Conservation (phyloP, 2,888 invertebrate genomes). For the Esperia sulphurella region DNA sequence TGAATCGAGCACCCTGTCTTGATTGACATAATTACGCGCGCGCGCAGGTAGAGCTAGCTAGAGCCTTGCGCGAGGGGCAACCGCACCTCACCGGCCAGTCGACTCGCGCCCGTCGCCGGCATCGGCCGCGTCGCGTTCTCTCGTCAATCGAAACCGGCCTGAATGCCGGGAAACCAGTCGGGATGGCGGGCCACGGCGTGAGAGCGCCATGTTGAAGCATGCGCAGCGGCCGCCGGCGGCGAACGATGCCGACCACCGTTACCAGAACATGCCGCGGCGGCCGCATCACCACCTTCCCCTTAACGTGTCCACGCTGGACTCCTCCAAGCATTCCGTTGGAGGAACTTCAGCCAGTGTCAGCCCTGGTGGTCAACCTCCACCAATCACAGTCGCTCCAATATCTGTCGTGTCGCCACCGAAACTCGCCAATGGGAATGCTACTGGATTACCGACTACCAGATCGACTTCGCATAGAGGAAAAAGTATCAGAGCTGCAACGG, state of each 20-base stretch:
- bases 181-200: conserved; percentile 61
- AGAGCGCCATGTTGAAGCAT: conserved; percentile 85
- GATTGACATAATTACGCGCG: conserved; percentile 63
- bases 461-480: conserved; percentile 50
- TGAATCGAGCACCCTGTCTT: conserved; percentile 39
- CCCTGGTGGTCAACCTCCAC: conserved; percentile 67
- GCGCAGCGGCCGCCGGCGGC: conserved; percentile 80
- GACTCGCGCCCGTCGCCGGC: conserved; percentile 45
- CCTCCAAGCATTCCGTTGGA: conserved; percentile 82
- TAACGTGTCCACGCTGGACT: conserved; percentile 83
- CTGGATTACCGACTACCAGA: conserved; percentile 64
- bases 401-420: conserved; percentile 65
- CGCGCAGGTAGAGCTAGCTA: conserved; percentile 55
- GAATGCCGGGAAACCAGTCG: conserved; percentile 65
- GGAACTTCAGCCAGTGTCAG: conserved; percentile 79
- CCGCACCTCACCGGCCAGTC: conserved; percentile 34
- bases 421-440: conserved; percentile 77
- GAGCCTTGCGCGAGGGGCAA: conserved; percentile 20
- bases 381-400: conserved; percentile 38
- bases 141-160: conserved; percentile 35
- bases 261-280: conserved; percentile 79
- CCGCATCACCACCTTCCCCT: conserved; percentile 82
- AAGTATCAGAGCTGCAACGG: conserved; percentile 61
- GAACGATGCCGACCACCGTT: conserved; percentile 75
- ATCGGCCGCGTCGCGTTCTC: conserved; percentile 38